phyloP scores from a whole-genome alignment of 2,113 vertebrate species.

The Suncus etruscus region DNA sequence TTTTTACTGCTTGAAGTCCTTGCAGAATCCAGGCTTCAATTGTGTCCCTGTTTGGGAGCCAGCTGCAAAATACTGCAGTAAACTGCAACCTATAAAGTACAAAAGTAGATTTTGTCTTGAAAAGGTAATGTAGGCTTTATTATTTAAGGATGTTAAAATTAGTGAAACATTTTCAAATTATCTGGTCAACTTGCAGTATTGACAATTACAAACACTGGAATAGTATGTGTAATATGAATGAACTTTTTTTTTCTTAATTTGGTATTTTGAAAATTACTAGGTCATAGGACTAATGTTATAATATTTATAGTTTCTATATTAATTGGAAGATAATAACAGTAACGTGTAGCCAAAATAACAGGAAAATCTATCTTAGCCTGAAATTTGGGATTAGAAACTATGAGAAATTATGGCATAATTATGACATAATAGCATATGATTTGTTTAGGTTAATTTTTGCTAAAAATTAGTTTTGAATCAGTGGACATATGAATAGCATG shows the following conservation, averaged over 20 bases:
- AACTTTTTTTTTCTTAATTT: constrained; percentile 29
- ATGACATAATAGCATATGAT: constrained; percentile 40
- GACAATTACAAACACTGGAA: neutral
- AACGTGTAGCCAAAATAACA: constrained; percentile 56
- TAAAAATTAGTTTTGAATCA: constrained; percentile 68
- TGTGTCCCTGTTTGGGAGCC: too few species aligned
- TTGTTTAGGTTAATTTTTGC: constrained; percentile 58
- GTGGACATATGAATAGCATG: constrained; percentile 49
- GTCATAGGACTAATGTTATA: constrained; percentile 24
- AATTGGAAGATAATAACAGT: constrained; percentile 48
- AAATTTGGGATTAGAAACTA: constrained; percentile 60
- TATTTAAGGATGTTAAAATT: neutral
- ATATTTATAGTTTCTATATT: constrained; percentile 34
- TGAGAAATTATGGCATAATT: constrained; percentile 29
- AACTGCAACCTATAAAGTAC: too few species aligned
- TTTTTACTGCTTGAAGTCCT: too few species aligned
- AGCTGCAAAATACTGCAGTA: too few species aligned
- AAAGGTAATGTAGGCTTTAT: neutral
- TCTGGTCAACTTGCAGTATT: neutral
- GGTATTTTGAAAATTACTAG: constrained; percentile 27
- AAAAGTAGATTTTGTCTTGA: too few species aligned
- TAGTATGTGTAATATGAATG: neutral
- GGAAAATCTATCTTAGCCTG: constrained; percentile 65
- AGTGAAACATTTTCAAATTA: neutral
- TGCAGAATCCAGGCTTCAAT: too few species aligned